Evolutionary conservation across 2,113 vertebrate species (phyloP), one percentile per base, ranked within the genome.

Genomic region (Falcunculus frontatus): DNA sequence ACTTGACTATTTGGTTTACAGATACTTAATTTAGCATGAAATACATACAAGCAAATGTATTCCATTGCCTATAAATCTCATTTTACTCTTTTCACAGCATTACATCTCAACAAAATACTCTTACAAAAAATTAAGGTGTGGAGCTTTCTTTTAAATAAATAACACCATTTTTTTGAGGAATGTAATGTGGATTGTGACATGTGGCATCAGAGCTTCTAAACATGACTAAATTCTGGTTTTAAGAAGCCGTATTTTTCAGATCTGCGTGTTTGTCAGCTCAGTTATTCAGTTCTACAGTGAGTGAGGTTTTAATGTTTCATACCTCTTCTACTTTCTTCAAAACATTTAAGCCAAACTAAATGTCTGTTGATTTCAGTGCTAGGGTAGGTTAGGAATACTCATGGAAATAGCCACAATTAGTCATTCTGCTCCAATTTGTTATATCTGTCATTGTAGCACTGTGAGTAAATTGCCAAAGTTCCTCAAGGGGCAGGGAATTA

Each of bases 11-110:
- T 93, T 79, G 39, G 62, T 96, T 94, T 93, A 82, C 55, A 90
- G 44, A 83, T 91, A 89, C 47, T 84, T 82, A 56, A 70, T 83
- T 91, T 84, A 90, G 91, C 75, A 67, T 95, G 50, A 93, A 83
- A 85, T 50, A 77, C 27, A 47, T 80, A 72, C 5, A 55, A 88
- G 35, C 17, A 90, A 90, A 67, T 8, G 8, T 80, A 68, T 91
- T 87, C 30, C 59, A 77, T 87, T 87, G 57, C n/a, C 21, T 87
- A 3, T 83, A 50, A 87, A 94, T 83, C 42, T 49, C 39, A 72
- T 75, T 95, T 89, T 87, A 52, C 29, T 75, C 56, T 64, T 77
- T 75, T 70, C 26, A 17, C 26, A 73, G 32, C 20, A 30, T 89
- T 85, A 49, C 30, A 52, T 78, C 18, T 79, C 53, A 93, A 87